These are phyloP conservation scores for Esox lucius DNA, from an alignment of 2,797 vertebrate species.

Conservation along the genomic window DNA sequence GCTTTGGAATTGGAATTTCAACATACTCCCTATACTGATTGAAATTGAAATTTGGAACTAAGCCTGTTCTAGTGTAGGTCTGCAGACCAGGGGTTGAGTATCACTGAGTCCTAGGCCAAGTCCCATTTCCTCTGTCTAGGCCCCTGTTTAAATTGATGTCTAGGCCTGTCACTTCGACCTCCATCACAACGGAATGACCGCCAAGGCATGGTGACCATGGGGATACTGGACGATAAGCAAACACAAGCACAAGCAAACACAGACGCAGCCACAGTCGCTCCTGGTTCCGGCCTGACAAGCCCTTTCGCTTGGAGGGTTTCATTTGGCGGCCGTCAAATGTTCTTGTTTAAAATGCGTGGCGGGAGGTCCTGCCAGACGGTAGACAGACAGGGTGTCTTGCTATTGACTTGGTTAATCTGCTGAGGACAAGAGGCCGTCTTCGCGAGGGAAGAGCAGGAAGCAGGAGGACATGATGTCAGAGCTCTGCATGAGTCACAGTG, in stretches of 20 bases:
- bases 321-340: conserved; percentile 19
- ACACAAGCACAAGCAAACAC: conserved; percentile 47
- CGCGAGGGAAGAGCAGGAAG: conserved; percentile 8
- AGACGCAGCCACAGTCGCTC: conserved; percentile 16
- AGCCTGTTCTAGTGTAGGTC: neutral
- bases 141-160: conserved; percentile 17
- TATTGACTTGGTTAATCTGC: conserved; percentile 31
- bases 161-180: conserved; percentile 26
- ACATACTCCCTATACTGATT: no score
- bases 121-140: conserved; percentile 16
- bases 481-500: conserved; percentile 4
- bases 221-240: conserved; percentile 1
- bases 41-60: no score
- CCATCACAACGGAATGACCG: conserved; percentile 28
- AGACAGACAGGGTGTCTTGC: conserved; percentile 31
- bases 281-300: conserved; percentile 33
- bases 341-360: conserved; percentile 29
- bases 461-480: neutral
- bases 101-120: neutral
- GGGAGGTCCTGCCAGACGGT: conserved; percentile 36
- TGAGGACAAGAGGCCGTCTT: conserved; percentile 1
- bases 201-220: conserved; percentile 8
- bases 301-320: conserved; percentile 1
- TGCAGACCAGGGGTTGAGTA: neutral
- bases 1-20: no score